Evolutionary conservation across 2,888 invertebrate genomes (phyloP), one percentile per base, ranked within the genome.

Genomic region (Hyles lineata): DNA sequence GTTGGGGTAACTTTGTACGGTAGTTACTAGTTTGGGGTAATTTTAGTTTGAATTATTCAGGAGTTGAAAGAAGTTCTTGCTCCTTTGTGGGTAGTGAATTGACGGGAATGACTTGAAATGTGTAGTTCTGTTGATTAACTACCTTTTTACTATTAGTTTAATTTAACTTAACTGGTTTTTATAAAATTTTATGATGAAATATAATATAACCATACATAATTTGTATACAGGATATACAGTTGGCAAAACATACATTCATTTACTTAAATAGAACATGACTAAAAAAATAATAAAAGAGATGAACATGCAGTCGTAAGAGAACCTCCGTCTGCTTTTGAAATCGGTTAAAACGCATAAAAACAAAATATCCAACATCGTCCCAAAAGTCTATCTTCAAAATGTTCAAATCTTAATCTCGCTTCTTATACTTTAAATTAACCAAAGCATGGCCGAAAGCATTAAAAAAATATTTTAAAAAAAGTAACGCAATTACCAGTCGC

Each of bases 11-110:
- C 86, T 88, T 85, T 80, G 80, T 82, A 82, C 89, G 88, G 89
- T 90, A 87, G 88, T 87, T 89, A 88, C 85, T 89, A 87, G 84
- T 84, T 87, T 82, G 84, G 88, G 58, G 70, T 87, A 90, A 91
- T 91, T 92, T 89, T 80, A 86, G 74, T 58, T 9, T 55, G 63
- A 23, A 58, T 50, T 58, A 67, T 35, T 72, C 55, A 82, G 55
- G 63, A 72, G 67, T 72, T 58, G 21, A 43, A 58, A 35, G 23
- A 72, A 71, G 61, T 61, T 62, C 43, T 21, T 15, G 43, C 23
- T 50, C 67, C 67, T 67, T 67, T 67, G 67, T 43, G 21, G 50
- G 21, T 21, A 35, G 11, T 50, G 67, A 67, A 50, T 67, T 9
- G 23, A 17, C 15, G 32, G 2, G 19, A 21, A 62, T 29, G 61